phyloP scores from a whole-genome alignment of 2,888 invertebrate species.

The Drosophila nr. fundita region DNA sequence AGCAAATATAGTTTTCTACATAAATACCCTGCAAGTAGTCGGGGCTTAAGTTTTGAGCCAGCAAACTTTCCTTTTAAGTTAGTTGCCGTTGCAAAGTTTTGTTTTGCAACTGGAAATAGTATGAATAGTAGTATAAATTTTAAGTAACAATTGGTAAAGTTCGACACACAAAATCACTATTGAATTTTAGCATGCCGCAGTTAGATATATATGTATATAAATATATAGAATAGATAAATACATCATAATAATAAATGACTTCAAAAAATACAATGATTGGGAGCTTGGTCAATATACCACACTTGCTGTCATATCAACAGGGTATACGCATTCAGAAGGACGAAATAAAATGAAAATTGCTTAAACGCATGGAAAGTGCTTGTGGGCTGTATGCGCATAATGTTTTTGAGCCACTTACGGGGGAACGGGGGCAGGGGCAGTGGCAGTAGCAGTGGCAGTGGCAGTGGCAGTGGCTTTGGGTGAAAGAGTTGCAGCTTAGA shows the following conservation, averaged over 20 bases:
- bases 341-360: slow-evolving; percentile 72
- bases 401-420: slow-evolving; percentile 52
- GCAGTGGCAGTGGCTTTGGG: slow-evolving; percentile 18
- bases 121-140: neutral
- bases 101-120: neutral
- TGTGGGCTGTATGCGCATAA: slow-evolving; percentile 59
- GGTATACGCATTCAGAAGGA: slow-evolving; percentile 54
- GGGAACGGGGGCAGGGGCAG: neutral
- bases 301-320: neutral
- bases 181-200: neutral
- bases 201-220: neutral
- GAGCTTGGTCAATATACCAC: neutral
- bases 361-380: slow-evolving; percentile 81
- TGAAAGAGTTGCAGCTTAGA: slow-evolving; percentile 59
- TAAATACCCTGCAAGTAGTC: slow-evolving; percentile 10
- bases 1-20: neutral
- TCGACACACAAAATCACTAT: neutral
- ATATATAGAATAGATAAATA: too few relatives aligned
- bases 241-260: neutral
- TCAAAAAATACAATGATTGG: neutral
- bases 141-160: neutral
- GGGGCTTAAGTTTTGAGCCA: neutral
- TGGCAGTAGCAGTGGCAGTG: neutral
- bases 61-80: neutral
- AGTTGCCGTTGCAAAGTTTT: neutral